phyloP scores from a whole-genome alignment of 2,888 invertebrate species.

The Oxycera nigricornis region DNA sequence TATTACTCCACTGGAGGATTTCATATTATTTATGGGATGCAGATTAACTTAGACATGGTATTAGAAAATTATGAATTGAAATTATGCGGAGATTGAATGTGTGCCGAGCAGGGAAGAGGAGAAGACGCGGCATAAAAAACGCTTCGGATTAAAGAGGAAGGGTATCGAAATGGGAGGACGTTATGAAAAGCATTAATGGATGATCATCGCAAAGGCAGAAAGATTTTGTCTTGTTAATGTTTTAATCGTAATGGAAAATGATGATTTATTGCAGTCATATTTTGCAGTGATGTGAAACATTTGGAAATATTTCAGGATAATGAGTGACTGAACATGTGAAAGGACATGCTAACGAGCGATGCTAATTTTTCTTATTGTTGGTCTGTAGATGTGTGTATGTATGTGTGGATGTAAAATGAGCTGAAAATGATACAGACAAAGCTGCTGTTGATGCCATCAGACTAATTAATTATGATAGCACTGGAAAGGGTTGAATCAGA shows the following conservation, averaged over 20 bases:
- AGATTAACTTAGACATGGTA: conserved; percentile 31
- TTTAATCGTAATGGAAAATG: conserved; percentile 38
- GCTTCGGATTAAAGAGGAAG: not conserved
- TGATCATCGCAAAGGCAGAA: conserved; percentile 4
- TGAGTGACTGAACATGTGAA: conserved; percentile 11
- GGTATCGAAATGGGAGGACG: not conserved
- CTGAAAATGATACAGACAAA: no score
- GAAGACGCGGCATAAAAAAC: not conserved
- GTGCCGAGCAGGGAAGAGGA: not conserved
- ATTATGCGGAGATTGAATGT: conserved; percentile 25
- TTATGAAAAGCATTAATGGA: not conserved
- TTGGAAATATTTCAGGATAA: not conserved
- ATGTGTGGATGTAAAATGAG: no score
- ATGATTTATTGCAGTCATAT: conserved; percentile 34
- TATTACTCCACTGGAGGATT: conserved; percentile 19
- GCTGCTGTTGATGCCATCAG: no score
- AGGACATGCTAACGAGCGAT: conserved; percentile 19
- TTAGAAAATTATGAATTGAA: conserved; percentile 34
- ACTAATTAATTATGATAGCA: no score
- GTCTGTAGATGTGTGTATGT: no score
- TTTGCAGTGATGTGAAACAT: conserved; percentile 13
- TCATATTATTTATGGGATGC: conserved; percentile 25
- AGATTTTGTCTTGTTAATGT: conserved; percentile 35
- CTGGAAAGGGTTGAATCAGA: no score
- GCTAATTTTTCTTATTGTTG: no score